Percentiles rank a stretch among this genome's conserved stretches.
Evolutionary conservation across 2,797 vertebrate genomes (phyloP).

Genomic region (Halcyon smyrnensis): DNA sequence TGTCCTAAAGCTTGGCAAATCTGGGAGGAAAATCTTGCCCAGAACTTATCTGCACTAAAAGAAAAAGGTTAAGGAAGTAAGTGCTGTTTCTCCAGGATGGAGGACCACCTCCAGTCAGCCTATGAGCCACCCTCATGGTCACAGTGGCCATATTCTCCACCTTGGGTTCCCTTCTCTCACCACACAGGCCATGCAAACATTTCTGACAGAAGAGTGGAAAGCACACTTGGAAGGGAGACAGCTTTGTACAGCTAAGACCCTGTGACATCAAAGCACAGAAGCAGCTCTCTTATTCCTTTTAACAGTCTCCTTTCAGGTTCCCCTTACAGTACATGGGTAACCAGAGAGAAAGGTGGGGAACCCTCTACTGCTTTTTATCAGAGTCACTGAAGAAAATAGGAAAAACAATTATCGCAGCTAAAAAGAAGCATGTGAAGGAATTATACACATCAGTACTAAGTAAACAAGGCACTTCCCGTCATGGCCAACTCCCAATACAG

Average conservation of each 20-base stretch:
- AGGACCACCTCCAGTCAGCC: neutral
- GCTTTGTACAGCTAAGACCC: neutral
- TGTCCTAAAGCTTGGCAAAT: accelerated
- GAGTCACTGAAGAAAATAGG: neutral
- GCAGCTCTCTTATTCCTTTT: neutral
- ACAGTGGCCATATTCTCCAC: neutral
- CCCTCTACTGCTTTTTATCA: neutral
- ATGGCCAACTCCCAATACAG: neutral
- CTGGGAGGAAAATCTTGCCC: neutral
- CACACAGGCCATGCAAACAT: neutral
- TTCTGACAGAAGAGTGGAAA: neutral
- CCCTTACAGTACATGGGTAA: neutral
- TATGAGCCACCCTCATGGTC: neutral
- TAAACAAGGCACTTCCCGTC: neutral
- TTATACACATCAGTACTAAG: accelerated
- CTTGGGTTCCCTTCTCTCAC: neutral
- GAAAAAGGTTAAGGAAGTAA: neutral
- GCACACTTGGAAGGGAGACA: neutral
- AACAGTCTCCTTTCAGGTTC: neutral
- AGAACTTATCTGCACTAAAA: neutral
- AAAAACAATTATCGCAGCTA: neutral
- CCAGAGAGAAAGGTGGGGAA: neutral
- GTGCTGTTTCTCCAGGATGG: neutral
- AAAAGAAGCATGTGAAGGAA: neutral
- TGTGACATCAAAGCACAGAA: neutral